These are phyloP conservation scores for Varanus salvator DNA, from an alignment of 2,113 vertebrate species.

Conservation along the genomic window DNA sequence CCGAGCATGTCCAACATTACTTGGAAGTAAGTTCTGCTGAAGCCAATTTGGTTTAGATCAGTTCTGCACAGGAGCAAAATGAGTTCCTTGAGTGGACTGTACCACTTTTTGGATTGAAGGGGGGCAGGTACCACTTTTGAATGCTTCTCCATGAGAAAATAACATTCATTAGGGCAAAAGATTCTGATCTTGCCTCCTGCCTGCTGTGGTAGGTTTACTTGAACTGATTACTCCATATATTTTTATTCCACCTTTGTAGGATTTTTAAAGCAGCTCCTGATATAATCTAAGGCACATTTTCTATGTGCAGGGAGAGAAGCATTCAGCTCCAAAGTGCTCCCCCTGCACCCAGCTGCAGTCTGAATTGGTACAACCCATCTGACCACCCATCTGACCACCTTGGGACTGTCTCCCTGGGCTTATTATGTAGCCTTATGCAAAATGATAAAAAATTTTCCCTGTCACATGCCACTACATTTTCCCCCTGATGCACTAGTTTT, in stretches of 20 bases:
- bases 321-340: neutral
- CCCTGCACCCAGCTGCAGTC: neutral
- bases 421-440: neutral
- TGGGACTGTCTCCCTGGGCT: neutral
- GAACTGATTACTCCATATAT: neutral
- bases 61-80: conserved; percentile 26
- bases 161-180: neutral
- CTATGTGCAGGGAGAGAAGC: neutral
- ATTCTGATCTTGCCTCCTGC: no score
- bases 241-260: neutral
- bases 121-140: neutral
- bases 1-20: conserved; percentile 11
- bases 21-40: conserved; percentile 45
- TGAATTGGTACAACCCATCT: neutral
- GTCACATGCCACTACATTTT: neutral
- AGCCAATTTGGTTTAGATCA: conserved; percentile 49
- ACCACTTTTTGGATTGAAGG: neutral
- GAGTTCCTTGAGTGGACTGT: neutral
- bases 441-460: neutral
- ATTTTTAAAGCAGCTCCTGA: neutral
- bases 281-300: neutral
- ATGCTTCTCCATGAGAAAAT: neutral
- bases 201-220: neutral
- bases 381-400: neutral
- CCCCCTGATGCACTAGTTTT: neutral